Percentiles rank a stretch among this genome's conserved stretches.
These are phyloP conservation scores for Panulirus ornatus DNA, from an alignment of 1,140 invertebrate species.

Conservation along the genomic window DNA sequence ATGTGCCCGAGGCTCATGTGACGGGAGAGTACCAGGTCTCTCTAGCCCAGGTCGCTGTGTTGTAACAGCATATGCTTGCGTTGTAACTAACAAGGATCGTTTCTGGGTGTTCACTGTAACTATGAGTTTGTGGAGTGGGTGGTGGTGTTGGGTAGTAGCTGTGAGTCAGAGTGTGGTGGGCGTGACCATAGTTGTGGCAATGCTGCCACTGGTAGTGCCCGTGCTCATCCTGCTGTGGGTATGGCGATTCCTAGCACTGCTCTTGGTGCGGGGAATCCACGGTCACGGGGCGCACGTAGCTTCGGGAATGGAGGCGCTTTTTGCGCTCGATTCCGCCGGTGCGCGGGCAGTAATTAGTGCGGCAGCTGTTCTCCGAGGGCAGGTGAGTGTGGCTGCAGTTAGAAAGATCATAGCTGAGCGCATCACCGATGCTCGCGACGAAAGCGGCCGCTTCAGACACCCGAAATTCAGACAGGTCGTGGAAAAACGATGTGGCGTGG, in stretches of 20 bases:
- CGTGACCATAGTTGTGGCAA: not conserved
- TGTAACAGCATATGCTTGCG: too few species aligned
- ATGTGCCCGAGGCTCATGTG: not conserved
- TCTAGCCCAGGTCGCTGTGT: too few species aligned
- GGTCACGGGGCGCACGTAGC: slow-evolving; percentile 10
- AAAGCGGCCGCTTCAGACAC: slow-evolving; percentile 6
- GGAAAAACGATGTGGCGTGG: slow-evolving; percentile 42
- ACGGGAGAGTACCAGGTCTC: too few species aligned
- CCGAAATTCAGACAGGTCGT: slow-evolving; percentile 60
- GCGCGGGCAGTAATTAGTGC: slow-evolving; percentile 55
- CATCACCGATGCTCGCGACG: slow-evolving; percentile 14
- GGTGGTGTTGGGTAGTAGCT: slow-evolving; percentile 31
- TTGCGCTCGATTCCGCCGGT: slow-evolving; percentile 48
- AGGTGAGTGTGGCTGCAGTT: slow-evolving; percentile 24
- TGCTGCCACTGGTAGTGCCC: slow-evolving; percentile 33
- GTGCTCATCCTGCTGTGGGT: slow-evolving; percentile 37
- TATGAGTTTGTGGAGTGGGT: not conserved
- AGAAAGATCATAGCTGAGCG: not conserved
- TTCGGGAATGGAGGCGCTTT: slow-evolving; percentile 62
- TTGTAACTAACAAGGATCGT: too few species aligned
- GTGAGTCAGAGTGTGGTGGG: slow-evolving; percentile 33
- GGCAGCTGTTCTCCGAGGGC: slow-evolving; percentile 27
- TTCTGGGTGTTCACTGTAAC: too few species aligned
- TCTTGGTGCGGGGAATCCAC: not conserved
- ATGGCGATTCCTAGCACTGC: slow-evolving; percentile 40